phyloP scores from a whole-genome alignment of 2,888 invertebrate genomes.

The Drosophila parthenogenetica region DNA sequence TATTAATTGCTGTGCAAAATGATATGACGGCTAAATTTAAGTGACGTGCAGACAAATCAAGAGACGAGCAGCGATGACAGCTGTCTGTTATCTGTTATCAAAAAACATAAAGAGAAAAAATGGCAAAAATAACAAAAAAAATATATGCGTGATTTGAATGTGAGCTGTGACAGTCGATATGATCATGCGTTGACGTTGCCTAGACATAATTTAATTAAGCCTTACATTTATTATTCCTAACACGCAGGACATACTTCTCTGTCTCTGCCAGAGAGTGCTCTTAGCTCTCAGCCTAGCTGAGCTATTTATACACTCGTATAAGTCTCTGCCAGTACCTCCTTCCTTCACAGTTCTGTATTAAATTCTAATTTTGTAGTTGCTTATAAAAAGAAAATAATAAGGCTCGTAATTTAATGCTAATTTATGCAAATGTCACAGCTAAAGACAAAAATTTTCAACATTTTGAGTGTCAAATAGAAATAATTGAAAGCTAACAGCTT shows the following conservation, averaged over 20 bases:
- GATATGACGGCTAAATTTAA: constrained; percentile 47
- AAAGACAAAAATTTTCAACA: constrained; percentile 8
- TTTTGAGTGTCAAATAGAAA: constrained; percentile 16
- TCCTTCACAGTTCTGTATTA: constrained; percentile 15
- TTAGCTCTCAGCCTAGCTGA: constrained; percentile 15
- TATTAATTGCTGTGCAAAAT: constrained; percentile 70
- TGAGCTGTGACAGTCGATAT: constrained; percentile 35
- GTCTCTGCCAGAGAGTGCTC: constrained; percentile 7
- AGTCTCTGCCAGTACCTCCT: neutral
- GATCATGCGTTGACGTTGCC: constrained; percentile 40
- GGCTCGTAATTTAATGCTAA: constrained; percentile 29
- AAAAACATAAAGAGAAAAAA: constrained; percentile 8
- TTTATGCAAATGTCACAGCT: constrained; percentile 39
- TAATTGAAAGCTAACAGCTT: constrained; percentile 16
- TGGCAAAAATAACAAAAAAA: neutral
- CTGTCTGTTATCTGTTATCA: constrained; percentile 32
- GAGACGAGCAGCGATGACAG: constrained; percentile 55
- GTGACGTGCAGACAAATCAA: constrained; percentile 40
- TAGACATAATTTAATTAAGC: constrained; percentile 55
- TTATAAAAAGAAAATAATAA: constrained; percentile 9
- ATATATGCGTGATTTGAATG: constrained; percentile 76
- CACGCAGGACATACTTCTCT: constrained; percentile 17
- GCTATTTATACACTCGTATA: constrained; percentile 33
- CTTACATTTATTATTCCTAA: constrained; percentile 46
- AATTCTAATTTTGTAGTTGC: constrained; percentile 26